Evolutionary conservation across 1,140 invertebrate genomes (phyloP).

Genomic region (Drosophila funebris): DNA sequence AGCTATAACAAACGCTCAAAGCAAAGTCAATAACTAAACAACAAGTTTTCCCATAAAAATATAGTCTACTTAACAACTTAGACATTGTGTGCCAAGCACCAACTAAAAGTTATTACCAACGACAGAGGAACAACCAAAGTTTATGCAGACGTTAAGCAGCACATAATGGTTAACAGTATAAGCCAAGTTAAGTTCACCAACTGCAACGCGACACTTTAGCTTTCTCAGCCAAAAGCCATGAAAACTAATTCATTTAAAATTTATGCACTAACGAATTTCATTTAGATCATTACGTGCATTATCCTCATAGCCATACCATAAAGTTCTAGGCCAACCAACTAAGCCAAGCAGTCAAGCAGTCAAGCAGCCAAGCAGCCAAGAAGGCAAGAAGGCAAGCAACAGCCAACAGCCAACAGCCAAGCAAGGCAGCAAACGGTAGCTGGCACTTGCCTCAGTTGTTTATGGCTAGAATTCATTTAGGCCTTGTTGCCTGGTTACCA

Average conservation of each 20-base stretch:
- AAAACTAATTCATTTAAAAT: constrained; percentile 80
- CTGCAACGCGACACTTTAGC: constrained; percentile 15
- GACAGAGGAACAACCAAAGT: constrained; percentile 1
- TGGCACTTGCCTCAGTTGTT: constrained; percentile 53
- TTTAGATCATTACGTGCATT: constrained; percentile 52
- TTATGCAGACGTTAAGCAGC: constrained; percentile 45
- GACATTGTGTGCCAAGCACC: constrained; percentile 11
- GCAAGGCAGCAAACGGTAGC: neutral
- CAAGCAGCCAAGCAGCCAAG: neutral
- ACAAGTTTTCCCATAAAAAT: neutral
- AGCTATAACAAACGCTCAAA: neutral
- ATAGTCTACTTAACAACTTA: neutral
- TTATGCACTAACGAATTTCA: constrained; percentile 61
- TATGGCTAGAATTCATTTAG: constrained; percentile 23
- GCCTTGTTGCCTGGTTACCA: constrained; percentile 27
- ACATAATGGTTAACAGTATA: constrained; percentile 18
- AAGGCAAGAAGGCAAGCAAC: neutral
- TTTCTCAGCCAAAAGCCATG: constrained; percentile 45
- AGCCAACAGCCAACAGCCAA: neutral
- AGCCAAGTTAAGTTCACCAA: constrained; percentile 2
- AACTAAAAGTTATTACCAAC: constrained; percentile 12
- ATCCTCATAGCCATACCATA: neutral
- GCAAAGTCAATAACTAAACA: neutral
- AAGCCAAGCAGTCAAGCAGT: neutral
- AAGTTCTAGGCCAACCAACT: neutral